Percentiles rank a stretch among this genome's conserved stretches.
phyloP scores from a whole-genome alignment of 2,888 invertebrate genomes.

The Pollenia labialis region DNA sequence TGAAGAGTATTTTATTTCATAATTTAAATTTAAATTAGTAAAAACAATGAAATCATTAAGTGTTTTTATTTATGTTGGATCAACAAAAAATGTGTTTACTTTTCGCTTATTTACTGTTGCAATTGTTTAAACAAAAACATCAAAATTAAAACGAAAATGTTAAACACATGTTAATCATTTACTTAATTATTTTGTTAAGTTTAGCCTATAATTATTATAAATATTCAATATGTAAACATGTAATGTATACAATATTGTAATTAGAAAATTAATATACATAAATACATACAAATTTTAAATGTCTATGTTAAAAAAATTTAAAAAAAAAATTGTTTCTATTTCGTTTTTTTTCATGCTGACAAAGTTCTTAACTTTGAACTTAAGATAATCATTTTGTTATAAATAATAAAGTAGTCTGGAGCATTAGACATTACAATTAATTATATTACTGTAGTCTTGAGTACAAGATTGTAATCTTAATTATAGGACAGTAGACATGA shows the following conservation, averaged over 20 bases:
- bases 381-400: too few species aligned
- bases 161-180: conserved; percentile 43
- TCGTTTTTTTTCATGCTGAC: not conserved
- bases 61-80: not conserved
- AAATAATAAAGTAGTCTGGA: too few species aligned
- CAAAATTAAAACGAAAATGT: conserved; percentile 8
- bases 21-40: conserved; percentile 32
- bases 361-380: too few species aligned
- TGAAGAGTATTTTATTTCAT: conserved; percentile 59
- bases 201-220: conserved; percentile 41
- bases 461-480: too few species aligned
- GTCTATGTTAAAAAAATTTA: conserved; percentile 34
- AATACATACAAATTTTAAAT: conserved; percentile 27
- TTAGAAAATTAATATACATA: conserved; percentile 42
- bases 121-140: not conserved
- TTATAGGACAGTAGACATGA: too few species aligned
- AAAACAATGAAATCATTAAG: not conserved
- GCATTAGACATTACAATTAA: too few species aligned
- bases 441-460: too few species aligned
- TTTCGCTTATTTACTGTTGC: not conserved
- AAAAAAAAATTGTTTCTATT: conserved; percentile 18
- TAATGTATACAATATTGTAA: conserved; percentile 31
- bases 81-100: not conserved
- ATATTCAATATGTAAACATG: conserved; percentile 30
- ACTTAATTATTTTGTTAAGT: conserved; percentile 69